Conservation (phyloP, 2,113 vertebrate species). For the Copsychus sechellarum region DNA sequence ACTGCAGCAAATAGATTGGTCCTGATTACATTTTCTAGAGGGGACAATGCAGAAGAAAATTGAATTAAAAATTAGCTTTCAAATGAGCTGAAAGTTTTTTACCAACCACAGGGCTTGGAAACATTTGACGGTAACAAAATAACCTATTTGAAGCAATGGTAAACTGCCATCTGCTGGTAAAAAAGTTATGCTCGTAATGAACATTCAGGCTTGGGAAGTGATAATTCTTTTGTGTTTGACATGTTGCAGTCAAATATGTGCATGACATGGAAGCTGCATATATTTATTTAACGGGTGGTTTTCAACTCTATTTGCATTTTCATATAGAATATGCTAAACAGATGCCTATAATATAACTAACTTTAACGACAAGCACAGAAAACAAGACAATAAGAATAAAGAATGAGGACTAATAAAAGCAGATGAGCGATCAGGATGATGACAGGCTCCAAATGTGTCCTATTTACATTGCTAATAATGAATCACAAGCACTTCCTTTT, state of each 20-base stretch:
- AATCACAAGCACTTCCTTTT: constrained; percentile 11
- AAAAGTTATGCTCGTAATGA: neutral
- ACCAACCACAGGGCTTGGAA: neutral
- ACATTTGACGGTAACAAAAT: neutral
- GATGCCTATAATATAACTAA: constrained; percentile 57
- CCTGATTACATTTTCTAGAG: neutral
- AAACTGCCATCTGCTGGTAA: constrained; percentile 71
- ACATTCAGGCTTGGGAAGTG: neutral
- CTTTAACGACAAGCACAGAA: neutral
- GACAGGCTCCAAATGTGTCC: constrained; percentile 54
- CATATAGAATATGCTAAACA: constrained; percentile 61
- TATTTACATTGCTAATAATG: constrained; percentile 65
- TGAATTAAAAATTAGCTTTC: neutral
- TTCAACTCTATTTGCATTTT: constrained; percentile 52
- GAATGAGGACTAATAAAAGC: constrained; percentile 60
- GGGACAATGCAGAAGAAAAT: neutral
- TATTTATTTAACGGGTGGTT: constrained; percentile 41
- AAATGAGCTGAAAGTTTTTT: neutral
- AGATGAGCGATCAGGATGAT: constrained; percentile 42
- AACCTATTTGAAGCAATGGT: constrained; percentile 55
- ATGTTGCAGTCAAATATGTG: neutral
- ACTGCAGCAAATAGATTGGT: neutral
- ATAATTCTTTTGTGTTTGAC: constrained; percentile 52
- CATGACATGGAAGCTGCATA: constrained; percentile 26
- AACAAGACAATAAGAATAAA: constrained; percentile 60